Evolutionary conservation across 2,888 invertebrate species (phyloP).

Genomic region (Drosophila rubida): DNA sequence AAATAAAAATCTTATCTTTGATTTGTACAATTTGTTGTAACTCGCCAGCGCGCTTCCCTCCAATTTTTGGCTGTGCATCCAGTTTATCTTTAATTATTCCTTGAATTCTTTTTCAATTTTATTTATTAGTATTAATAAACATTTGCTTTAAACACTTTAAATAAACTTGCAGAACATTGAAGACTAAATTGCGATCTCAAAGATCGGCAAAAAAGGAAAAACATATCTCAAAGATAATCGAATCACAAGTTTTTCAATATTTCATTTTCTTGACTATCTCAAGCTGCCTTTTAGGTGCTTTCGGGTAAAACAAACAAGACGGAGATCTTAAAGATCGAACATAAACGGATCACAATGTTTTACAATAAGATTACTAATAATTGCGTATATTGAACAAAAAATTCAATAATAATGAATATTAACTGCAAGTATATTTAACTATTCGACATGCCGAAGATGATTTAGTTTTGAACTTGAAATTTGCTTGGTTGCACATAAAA

Average conservation of each 20-base stretch:
- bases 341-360: not conserved
- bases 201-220: conserved; percentile 2
- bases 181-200: conserved; percentile 2
- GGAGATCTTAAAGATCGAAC: conserved; percentile 1
- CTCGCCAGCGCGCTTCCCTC: conserved; percentile 4
- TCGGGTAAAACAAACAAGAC: not conserved
- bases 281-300: not conserved
- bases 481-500: conserved; percentile 29
- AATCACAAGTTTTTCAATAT: not conserved
- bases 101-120: conserved; percentile 14
- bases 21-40: conserved; percentile 3
- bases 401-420: conserved; percentile 10
- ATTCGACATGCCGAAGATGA: conserved; percentile 13
- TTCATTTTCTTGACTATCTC: not conserved
- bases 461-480: conserved; percentile 1
- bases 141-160: conserved; percentile 21
- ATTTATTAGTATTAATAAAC: conserved; percentile 9
- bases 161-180: conserved; percentile 11
- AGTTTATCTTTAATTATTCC: conserved; percentile 22
- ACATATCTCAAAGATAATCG: conserved; percentile 1
- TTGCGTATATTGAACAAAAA: not conserved
- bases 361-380: conserved; percentile 4
- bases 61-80: conserved; percentile 45
- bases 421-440: conserved; percentile 23
- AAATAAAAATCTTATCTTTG: not conserved